These are phyloP conservation scores for Parauchenoglanis ngamensis DNA, from an alignment of 2,797 vertebrate genomes.

Conservation along the genomic window DNA sequence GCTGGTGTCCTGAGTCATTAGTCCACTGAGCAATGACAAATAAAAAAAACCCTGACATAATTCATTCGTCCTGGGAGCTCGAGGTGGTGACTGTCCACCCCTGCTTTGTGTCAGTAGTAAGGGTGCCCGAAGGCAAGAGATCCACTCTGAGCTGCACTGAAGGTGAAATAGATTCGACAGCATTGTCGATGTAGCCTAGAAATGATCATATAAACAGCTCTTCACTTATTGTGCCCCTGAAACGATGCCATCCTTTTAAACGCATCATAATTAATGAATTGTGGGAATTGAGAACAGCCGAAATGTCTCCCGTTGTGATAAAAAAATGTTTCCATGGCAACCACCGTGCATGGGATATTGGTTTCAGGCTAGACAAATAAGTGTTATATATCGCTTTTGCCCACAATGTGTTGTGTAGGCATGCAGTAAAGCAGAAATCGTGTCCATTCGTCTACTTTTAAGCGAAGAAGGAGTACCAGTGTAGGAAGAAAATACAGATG, in stretches of 20 bases:
- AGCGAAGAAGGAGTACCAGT: not conserved
- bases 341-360: conserved; percentile 49
- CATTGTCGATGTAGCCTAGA: not conserved
- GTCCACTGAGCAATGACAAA: conserved; percentile 4
- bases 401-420: conserved; percentile 23
- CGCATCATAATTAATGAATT: conserved; percentile 43
- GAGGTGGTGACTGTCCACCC: not conserved
- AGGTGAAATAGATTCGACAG: conserved; percentile 7
- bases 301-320: conserved; percentile 38
- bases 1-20: not conserved
- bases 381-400: conserved; percentile 26
- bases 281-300: conserved; percentile 41
- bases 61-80: conserved; percentile 2
- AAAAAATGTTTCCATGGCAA: conserved; percentile 62
- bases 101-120: not conserved
- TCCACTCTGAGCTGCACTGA: not conserved
- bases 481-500: not conserved
- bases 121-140: not conserved
- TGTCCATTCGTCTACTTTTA: not conserved
- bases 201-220: conserved; percentile 20
- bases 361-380: conserved; percentile 42
- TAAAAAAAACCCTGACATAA: not conserved
- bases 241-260: conserved; percentile 38
- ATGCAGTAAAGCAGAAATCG: not conserved
- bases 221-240: conserved; percentile 17